These are phyloP conservation scores for Catocala sponsa DNA, from an alignment of 2,888 invertebrate genomes.

Conservation along the genomic window DNA sequence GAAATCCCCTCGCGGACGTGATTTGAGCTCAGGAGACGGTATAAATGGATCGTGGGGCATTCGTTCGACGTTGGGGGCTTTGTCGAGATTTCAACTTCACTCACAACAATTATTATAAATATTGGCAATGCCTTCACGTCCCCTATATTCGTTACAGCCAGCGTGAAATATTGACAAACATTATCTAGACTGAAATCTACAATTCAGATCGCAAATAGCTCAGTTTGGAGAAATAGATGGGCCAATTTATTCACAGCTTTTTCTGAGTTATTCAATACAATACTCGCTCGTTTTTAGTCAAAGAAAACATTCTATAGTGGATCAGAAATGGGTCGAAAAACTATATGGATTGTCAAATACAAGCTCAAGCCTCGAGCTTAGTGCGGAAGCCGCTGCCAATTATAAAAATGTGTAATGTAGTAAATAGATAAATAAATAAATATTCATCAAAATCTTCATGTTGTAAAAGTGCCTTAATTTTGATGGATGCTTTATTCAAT, in stretches of 20 bases:
- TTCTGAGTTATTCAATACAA: slow-evolving; percentile 51
- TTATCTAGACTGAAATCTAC: slow-evolving; percentile 49
- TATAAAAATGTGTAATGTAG: too few species aligned
- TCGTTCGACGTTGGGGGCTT: slow-evolving; percentile 51
- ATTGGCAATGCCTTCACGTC: slow-evolving; percentile 32
- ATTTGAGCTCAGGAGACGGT: slow-evolving; percentile 63
- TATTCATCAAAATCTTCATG: slow-evolving; percentile 39
- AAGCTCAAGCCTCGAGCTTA: too few species aligned
- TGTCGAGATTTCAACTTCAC: slow-evolving; percentile 51
- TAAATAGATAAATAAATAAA: too few species aligned
- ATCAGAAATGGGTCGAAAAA: slow-evolving; percentile 42
- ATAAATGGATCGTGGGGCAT: slow-evolving; percentile 63
- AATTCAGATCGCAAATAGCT: slow-evolving; percentile 52
- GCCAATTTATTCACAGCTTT: slow-evolving; percentile 46
- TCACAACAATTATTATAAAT: slow-evolving; percentile 51
- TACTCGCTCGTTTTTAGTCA: slow-evolving; percentile 42
- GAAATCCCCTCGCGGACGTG: slow-evolving; percentile 65
- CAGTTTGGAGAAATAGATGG: slow-evolving; percentile 48
- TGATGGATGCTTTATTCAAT: slow-evolving; percentile 31
- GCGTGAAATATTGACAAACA: slow-evolving; percentile 42
- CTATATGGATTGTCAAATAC: slow-evolving; percentile 43
- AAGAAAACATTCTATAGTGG: slow-evolving; percentile 43
- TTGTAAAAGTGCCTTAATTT: slow-evolving; percentile 37
- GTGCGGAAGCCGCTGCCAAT: too few species aligned
- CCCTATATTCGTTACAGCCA: slow-evolving; percentile 25